Conservation (phyloP, 2,888 invertebrate species). For the Pseudeuparius sepicola region DNA sequence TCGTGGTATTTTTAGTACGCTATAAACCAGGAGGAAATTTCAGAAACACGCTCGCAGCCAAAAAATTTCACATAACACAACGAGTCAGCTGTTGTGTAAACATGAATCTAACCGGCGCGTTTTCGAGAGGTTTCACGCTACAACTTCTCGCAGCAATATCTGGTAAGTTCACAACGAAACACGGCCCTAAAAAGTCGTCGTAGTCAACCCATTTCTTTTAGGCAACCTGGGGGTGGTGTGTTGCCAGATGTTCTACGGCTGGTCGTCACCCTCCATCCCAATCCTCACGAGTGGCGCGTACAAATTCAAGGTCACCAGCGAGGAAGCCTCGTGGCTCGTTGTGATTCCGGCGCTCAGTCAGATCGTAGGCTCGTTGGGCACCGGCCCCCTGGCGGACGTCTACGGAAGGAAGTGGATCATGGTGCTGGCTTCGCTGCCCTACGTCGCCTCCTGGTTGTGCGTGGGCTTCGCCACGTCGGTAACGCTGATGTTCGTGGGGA, state of each 20-base stretch:
- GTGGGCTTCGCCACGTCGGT: conserved; percentile 49
- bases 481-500: conserved; percentile 42
- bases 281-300: conserved; percentile 41
- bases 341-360: conserved; percentile 56
- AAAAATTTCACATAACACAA: too few relatives aligned
- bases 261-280: conserved; percentile 50
- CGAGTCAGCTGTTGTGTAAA: too few relatives aligned
- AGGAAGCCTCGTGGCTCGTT: conserved; percentile 50
- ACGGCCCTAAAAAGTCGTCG: too few relatives aligned
- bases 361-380: conserved; percentile 51
- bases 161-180: too few relatives aligned
- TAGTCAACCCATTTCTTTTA: too few relatives aligned
- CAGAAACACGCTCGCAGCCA: too few relatives aligned
- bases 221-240: conserved; percentile 28
- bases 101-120: too few relatives aligned
- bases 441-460: conserved; percentile 52
- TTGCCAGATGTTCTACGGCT: conserved; percentile 39
- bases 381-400: conserved; percentile 54
- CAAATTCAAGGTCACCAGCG: conserved; percentile 41
- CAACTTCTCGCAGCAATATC: too few relatives aligned
- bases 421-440: conserved; percentile 48
- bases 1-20: too few relatives aligned
- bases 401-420: conserved; percentile 55
- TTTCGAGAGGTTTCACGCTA: too few relatives aligned
- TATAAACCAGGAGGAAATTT: too few relatives aligned